These are phyloP conservation scores for Leptopilina myrica DNA, from an alignment of 2,888 invertebrate genomes.

Conservation along the genomic window DNA sequence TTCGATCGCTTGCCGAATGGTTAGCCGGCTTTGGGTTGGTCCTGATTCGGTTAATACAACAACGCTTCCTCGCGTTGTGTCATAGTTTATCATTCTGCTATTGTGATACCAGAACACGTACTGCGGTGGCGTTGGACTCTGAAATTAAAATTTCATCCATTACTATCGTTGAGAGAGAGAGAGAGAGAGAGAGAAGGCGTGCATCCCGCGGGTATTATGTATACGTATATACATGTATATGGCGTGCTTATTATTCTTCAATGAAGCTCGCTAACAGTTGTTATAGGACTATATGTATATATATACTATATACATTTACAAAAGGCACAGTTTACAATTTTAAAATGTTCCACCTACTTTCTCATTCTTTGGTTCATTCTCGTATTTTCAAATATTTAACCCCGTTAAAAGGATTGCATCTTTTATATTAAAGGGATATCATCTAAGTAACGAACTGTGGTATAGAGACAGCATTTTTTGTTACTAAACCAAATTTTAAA, in stretches of 20 bases:
- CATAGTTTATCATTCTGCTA: slow-evolving; percentile 95
- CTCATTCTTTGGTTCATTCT: neutral
- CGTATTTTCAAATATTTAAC: neutral
- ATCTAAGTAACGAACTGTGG: neutral
- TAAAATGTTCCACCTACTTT: neutral
- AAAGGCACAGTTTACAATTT: slow-evolving; percentile 8
- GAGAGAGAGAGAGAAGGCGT: neutral
- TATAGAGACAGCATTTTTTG: neutral
- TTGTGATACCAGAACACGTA: slow-evolving; percentile 98
- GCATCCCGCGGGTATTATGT: neutral
- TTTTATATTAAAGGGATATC: neutral
- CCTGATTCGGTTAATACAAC: slow-evolving; percentile 90
- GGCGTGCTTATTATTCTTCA: slow-evolving; percentile 27
- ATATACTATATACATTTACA: neutral
- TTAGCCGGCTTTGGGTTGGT: slow-evolving; percentile 90
- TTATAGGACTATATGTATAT: neutral
- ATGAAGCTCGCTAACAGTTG: slow-evolving; percentile 16
- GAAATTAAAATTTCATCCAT: slow-evolving; percentile 70
- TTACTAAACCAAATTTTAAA: too few relatives aligned
- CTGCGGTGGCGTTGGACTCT: slow-evolving; percentile 95
- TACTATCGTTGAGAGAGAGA: slow-evolving; percentile 14
- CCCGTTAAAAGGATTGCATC: slow-evolving; percentile 9
- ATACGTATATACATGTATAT: neutral
- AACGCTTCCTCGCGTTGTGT: slow-evolving; percentile 88
- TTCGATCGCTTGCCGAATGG: slow-evolving; percentile 89